Evolutionary conservation across 2,888 invertebrate species (phyloP).

Genomic region (Willowsia nigromaculata): DNA sequence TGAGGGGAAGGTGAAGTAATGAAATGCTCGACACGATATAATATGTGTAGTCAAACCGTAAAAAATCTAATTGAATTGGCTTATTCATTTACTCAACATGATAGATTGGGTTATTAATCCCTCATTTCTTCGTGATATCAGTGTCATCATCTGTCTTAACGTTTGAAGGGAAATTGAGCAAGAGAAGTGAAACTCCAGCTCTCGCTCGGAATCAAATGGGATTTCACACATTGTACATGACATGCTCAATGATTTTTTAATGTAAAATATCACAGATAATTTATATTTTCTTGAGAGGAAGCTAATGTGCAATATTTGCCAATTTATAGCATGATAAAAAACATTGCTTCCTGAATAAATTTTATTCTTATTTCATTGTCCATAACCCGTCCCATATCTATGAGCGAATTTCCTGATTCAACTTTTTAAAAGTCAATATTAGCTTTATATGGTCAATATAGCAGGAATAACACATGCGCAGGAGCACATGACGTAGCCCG

Average conservation of each 20-base stretch:
- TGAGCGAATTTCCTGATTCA: not conserved
- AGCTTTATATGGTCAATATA: not conserved
- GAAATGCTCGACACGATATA: not conserved
- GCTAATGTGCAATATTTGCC: not conserved
- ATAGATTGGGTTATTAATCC: conserved; percentile 29
- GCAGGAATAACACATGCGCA: too few species aligned
- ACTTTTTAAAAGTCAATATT: not conserved
- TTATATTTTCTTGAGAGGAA: not conserved
- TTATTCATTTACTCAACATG: conserved; percentile 37
- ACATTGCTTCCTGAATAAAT: not conserved
- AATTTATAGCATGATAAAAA: not conserved
- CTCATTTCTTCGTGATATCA: not conserved
- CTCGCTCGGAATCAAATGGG: not conserved
- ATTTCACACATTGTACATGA: not conserved
- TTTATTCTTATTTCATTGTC: not conserved
- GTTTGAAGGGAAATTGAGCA: not conserved
- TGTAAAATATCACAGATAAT: not conserved
- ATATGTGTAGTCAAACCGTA: not conserved
- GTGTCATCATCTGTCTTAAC: not conserved
- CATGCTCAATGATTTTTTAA: not conserved
- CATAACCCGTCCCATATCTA: not conserved
- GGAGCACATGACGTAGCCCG: too few species aligned
- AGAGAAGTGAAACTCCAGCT: not conserved
- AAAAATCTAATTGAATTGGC: conserved; percentile 49
- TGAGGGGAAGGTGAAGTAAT: not conserved